Evolutionary conservation across 2,797 vertebrate genomes (phyloP).

Genomic region (Benthosema pterotum): DNA sequence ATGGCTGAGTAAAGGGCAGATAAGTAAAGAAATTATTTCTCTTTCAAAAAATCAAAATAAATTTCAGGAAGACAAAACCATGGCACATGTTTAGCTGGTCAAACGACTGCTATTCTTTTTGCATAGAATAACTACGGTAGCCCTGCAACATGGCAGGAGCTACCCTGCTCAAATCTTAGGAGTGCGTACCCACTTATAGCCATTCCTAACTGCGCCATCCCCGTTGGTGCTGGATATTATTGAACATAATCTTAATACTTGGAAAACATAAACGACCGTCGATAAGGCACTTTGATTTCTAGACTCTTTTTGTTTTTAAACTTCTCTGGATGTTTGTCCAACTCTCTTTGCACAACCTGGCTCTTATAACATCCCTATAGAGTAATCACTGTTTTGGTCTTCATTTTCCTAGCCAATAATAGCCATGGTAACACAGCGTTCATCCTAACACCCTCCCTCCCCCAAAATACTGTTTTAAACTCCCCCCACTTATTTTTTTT

Average conservation of each 20-base stretch:
- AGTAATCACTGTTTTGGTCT: constrained; percentile 71
- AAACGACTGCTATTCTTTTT: constrained; percentile 84
- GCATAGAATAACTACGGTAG: constrained; percentile 84
- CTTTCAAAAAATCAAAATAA: constrained; percentile 37
- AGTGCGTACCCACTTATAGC: constrained; percentile 55
- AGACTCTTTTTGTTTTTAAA: constrained; percentile 34
- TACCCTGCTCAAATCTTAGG: constrained; percentile 62
- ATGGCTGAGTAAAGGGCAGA: constrained; percentile 75
- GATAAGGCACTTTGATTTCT: constrained; percentile 84
- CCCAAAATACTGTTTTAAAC: constrained; percentile 54
- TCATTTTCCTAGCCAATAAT: constrained; percentile 69
- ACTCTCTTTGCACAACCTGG: constrained; percentile 25
- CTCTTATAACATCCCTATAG: constrained; percentile 47
- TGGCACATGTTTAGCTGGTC: constrained; percentile 88
- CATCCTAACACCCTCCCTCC: constrained; percentile 37
- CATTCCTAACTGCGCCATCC: constrained; percentile 67
- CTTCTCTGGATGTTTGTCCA: constrained; percentile 48
- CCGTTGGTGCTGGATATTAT: constrained; percentile 79
- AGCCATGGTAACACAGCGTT: constrained; percentile 72
- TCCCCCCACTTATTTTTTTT: constrained; percentile 68
- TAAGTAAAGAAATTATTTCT: constrained; percentile 50
- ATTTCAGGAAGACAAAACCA: constrained; percentile 85
- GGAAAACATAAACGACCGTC: constrained; percentile 78
- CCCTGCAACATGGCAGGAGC: constrained; percentile 58
- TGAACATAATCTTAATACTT: constrained; percentile 79